Base-by-base conservation (phyloP, 2,888 invertebrate species). In the Lepas anatifera region DNA sequence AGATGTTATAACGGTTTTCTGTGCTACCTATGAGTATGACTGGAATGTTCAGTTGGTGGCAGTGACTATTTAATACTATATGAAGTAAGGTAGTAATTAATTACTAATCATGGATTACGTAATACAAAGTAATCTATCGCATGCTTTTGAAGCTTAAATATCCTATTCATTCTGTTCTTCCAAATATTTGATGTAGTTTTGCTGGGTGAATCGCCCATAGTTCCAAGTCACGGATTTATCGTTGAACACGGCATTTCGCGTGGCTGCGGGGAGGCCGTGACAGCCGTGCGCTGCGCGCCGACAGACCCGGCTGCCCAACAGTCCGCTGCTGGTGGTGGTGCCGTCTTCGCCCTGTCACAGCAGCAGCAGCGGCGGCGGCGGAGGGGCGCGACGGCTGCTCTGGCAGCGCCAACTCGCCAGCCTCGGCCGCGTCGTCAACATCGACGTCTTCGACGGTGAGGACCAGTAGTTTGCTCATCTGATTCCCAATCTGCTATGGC, bases 331-430 rank as follows among this genome's bases (percentile, higher is more conserved):
- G 58, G 58, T 58, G 58, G 32, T 58, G 58, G 58, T 58, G 22
- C 58, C 58, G 22, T 58, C 58, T 16, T 58, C 58, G 18, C 58
- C 58, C 18, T 58, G 58, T 22, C 58, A 58, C 8, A 35, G 58
- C 22, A 2, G n/a, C n/a, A n/a, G n/a, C 52, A 29, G 29, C 52
- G 29, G 16, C n/a, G 58, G 58, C 35, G 22, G 7, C 58, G 58
- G 35, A 18, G 22, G 82, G 4, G 83, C 85, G 70, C 81, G 89
- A 66, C 83, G 86, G 74, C 84, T 86, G 74, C 87, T 88, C 76
- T 90, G 90, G 89, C 85, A 86, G 75, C 82, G 84, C 67, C 83
- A 87, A 72, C 81, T 91, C 71, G 84, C 86, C 22, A 83, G 83
- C 71, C 82, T 90, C 69, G 87, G 88, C 1, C 87, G 86, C 78